Evolutionary conservation across 1,140 invertebrate genomes (phyloP), one percentile per base, ranked within the genome.

Genomic region (Pemphigus obesinymphae): DNA sequence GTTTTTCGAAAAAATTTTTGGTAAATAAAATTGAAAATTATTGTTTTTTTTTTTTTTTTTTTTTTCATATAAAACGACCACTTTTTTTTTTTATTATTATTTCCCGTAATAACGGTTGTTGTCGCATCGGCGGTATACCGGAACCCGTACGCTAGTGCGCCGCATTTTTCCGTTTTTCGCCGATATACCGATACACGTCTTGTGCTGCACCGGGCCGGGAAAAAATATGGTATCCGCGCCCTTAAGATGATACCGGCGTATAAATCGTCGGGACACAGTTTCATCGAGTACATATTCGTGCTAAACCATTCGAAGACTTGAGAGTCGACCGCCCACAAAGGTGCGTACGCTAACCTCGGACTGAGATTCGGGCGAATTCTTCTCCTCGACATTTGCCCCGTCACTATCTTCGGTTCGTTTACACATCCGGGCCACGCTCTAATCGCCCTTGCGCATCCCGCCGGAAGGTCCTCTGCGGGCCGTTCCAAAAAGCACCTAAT

Each of bases 231-330:
- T 73, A 43, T 37, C 76, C 17, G 37, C 76, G 55, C n/a, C 55
- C 23, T 6, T 43, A 80, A 61, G 55, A 80, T 80, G 76, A 80
- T 80, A 80, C 76, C 76, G 76, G 76, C 76, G 53, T 80, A 63
- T 55, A 29, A 63, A 61, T 55, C 76, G 53, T 80, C 76, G 31
- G 76, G 76, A 58, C 37, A 80, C 53, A 61, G 76, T 80, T 80
- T 61, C 53, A 55, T 80, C 55, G 55, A 80, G 37, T 80, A 80
- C 76, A 80, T 80, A 63, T 80, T 80, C 76, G 76, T 80, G 34
- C 55, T 80, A 26, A 80, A 80, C 23, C 76, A 80, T 40, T 80
- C 76, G 50, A 80, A 80, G 43, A 80, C 76, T 61, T 80, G 76
- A 80, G 76, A 80, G 26, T 26, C 73, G 43, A 20, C n/a, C 10